phyloP scores from a whole-genome alignment of 2,797 vertebrate species.

The Acrossocheilus wenchowensis region DNA sequence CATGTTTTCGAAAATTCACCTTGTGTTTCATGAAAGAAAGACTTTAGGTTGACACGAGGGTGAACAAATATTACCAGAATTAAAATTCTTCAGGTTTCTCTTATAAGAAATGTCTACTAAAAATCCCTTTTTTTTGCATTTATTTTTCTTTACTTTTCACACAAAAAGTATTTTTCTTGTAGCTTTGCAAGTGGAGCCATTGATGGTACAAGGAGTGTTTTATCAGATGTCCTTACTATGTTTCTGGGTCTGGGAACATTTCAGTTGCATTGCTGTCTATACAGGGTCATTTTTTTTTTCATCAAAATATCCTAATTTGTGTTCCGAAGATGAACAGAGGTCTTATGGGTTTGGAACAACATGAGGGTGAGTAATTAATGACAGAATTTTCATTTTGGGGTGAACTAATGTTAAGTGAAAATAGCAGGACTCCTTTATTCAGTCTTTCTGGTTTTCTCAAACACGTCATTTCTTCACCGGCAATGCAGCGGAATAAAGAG shows the following conservation, averaged over 20 bases:
- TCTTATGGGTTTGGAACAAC: not conserved
- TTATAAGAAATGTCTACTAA: too few relatives aligned
- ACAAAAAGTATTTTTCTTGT: too few relatives aligned
- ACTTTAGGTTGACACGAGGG: not conserved
- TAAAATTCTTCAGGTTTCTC: too few relatives aligned
- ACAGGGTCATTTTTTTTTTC: not conserved
- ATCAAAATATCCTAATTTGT: not conserved
- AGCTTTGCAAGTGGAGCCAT: too few relatives aligned
- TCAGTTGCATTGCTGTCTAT: not conserved
- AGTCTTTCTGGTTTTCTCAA: not conserved
- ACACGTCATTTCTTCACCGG: not conserved
- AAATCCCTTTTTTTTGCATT: too few relatives aligned
- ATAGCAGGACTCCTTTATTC: not conserved
- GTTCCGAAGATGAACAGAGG: not conserved
- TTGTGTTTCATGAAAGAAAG: not conserved
- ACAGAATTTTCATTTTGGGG: not conserved
- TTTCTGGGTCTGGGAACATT: not conserved
- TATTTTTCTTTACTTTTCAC: too few relatives aligned
- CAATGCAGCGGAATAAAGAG: constrained; percentile 1
- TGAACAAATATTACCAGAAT: too few relatives aligned
- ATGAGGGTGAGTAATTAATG: not conserved
- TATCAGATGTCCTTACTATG: too few relatives aligned
- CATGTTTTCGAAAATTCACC: not conserved
- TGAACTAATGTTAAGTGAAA: not conserved
- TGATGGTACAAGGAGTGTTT: not conserved